phyloP scores from a whole-genome alignment of 2,888 invertebrate genomes.

The Deilephila elpenor region DNA sequence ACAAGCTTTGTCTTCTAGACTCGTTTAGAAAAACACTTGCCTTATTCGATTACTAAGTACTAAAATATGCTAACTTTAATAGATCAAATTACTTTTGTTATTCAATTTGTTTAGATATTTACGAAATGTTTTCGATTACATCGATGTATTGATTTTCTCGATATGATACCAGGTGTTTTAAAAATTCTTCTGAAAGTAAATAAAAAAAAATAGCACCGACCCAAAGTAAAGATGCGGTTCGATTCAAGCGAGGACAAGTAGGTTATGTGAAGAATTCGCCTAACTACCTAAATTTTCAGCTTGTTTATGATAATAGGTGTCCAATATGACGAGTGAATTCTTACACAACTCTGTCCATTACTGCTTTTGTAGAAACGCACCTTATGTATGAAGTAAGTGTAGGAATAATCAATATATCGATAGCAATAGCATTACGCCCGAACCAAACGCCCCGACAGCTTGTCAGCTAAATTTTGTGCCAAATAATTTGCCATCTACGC shows the following conservation, averaged over 20 bases:
- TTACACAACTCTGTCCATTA: too few relatives aligned
- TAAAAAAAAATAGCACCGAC: too few relatives aligned
- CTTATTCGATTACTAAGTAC: not conserved
- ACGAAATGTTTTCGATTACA: not conserved
- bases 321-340: too few relatives aligned
- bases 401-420: slow-evolving; percentile 29
- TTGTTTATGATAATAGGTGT: too few relatives aligned
- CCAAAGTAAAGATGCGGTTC: too few relatives aligned
- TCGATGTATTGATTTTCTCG: not conserved
- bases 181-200: too few relatives aligned
- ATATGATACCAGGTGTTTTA: too few relatives aligned
- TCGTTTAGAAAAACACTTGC: not conserved
- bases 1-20: not conserved
- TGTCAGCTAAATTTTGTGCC: slow-evolving; percentile 74
- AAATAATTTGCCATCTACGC: slow-evolving; percentile 78
- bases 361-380: too few relatives aligned
- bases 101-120: not conserved
- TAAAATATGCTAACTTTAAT: not conserved
- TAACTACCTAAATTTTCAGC: too few relatives aligned
- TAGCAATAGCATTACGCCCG: not conserved
- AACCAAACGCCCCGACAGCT: slow-evolving; percentile 42
- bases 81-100: not conserved
- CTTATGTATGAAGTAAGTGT: too few relatives aligned
- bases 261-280: too few relatives aligned
- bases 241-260: too few relatives aligned